Evolutionary conservation across 2,888 invertebrate species (phyloP).

Genomic region (Lagria hirta): DNA sequence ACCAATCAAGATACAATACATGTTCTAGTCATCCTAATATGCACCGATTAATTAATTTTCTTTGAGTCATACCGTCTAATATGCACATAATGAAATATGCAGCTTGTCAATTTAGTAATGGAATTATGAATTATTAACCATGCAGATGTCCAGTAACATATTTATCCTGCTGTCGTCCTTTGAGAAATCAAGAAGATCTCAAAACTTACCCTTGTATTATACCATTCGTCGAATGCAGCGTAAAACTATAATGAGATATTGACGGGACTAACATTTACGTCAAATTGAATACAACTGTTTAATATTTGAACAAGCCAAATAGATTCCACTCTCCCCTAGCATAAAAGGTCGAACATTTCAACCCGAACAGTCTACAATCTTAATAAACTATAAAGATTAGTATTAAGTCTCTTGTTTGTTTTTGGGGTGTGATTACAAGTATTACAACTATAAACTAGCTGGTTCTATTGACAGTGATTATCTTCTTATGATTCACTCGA

Average conservation of each 20-base stretch:
- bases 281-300: constrained; percentile 40
- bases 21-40: no score
- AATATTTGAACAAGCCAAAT: constrained; percentile 47
- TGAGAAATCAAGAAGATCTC: constrained; percentile 39
- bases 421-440: no score
- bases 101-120: constrained; percentile 31
- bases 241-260: constrained; percentile 34
- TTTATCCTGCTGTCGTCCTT: constrained; percentile 33
- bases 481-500: no score
- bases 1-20: no score
- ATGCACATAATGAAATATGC: constrained; percentile 19
- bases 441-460: no score
- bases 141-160: constrained; percentile 35
- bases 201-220: constrained; percentile 21
- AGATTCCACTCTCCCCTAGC: constrained; percentile 40
- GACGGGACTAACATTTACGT: constrained; percentile 34
- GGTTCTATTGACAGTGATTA: no score
- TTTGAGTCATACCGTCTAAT: constrained; percentile 11
- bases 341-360: constrained; percentile 32
- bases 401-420: constrained; percentile 30
- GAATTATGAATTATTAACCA: constrained; percentile 38
- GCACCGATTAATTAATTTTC: constrained; percentile 6
- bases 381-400: constrained; percentile 35
- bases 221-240: constrained; percentile 10
- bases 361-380: constrained; percentile 32